Base-by-base conservation (phyloP, 1,140 invertebrate genomes). In the Lanistes nyassanus region DNA sequence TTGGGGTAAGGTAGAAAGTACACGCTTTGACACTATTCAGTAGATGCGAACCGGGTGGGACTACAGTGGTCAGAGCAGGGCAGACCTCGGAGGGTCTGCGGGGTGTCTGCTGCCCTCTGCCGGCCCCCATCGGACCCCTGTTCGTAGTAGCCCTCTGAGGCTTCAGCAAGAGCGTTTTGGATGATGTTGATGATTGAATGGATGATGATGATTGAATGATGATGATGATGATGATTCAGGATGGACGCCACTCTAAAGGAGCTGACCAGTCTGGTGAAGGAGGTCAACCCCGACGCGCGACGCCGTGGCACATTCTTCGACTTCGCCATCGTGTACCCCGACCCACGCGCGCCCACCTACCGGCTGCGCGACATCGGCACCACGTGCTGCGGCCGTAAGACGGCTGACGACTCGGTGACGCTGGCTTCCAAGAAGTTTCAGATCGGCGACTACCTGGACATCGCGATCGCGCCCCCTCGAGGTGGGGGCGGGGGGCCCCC, bases 281-380 rank as follows among this genome's bases (percentile, higher is more conserved):
- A 99, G 92, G 97, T 99, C 0, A 99, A 99, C 90, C 95, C 96
- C 42, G 98, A 99, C 88, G 95, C 98, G 11, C 90, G 97, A 37
- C 93, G 94, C 72, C 97, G 97, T 88, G 98, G 97, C 68, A 99
- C 98, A n/a, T 96, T 96, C 80, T 99, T 99, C 90, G 97, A 98
- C 87, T 99, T 99, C 92, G 94, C 95, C 4, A 91, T 99, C 51
- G 96, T 99, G 0, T 97, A 93, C 85, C 97, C 98, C 3, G 97
- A 99, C 86, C 88, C 91, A 56, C 90, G 94, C 74, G 92, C 92
- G 36, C 93, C 94, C 26, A 93, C 94, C n/a, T 98, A 96, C 86
- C 83, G 90, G 65, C 94, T 98, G 92, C 91, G 96, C 80, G 96
- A 99, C 87, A 98, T 99, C 81, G 98, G 98, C 34, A 95, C 94